Evolutionary conservation across 2,113 vertebrate species (phyloP).

Genomic region (Stegostoma tigrinum): DNA sequence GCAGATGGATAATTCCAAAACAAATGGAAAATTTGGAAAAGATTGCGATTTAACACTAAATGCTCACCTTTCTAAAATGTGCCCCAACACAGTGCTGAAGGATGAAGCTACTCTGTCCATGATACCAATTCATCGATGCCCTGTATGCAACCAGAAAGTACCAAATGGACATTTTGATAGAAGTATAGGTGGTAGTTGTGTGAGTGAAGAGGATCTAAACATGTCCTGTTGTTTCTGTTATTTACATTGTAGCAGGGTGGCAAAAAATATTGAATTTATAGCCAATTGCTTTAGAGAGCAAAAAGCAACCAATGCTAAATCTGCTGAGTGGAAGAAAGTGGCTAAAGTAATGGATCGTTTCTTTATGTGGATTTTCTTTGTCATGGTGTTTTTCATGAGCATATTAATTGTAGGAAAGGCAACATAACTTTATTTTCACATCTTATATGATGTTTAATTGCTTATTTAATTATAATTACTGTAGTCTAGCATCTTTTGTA

Average conservation of each 20-base stretch:
- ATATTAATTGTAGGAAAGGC: slow-evolving; percentile 84
- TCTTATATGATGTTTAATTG: neutral
- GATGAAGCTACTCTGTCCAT: slow-evolving; percentile 39
- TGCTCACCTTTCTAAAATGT: slow-evolving; percentile 36
- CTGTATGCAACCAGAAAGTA: slow-evolving; percentile 45
- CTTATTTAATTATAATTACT: neutral
- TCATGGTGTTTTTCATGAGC: slow-evolving; percentile 97
- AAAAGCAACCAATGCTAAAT: slow-evolving; percentile 73
- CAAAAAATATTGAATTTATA: slow-evolving; percentile 86
- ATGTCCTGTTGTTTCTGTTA: slow-evolving; percentile 54
- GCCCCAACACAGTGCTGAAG: slow-evolving; percentile 43
- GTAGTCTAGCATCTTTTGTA: neutral
- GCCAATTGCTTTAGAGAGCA: slow-evolving; percentile 84
- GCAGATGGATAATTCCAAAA: slow-evolving; percentile 45
- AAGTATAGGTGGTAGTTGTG: slow-evolving; percentile 45
- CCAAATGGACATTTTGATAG: slow-evolving; percentile 52
- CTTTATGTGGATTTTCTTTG: slow-evolving; percentile 97
- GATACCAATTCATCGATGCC: slow-evolving; percentile 37
- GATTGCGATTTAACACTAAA: slow-evolving; percentile 30
- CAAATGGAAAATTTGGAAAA: slow-evolving; percentile 40
- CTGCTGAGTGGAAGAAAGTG: slow-evolving; percentile 90
- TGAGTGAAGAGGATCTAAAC: slow-evolving; percentile 45
- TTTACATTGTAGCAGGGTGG: slow-evolving; percentile 59
- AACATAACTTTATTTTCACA: slow-evolving; percentile 48
- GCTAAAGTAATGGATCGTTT: slow-evolving; percentile 97